phyloP scores from a whole-genome alignment of 2,797 vertebrate species.

The Gadopsis marmoratus region DNA sequence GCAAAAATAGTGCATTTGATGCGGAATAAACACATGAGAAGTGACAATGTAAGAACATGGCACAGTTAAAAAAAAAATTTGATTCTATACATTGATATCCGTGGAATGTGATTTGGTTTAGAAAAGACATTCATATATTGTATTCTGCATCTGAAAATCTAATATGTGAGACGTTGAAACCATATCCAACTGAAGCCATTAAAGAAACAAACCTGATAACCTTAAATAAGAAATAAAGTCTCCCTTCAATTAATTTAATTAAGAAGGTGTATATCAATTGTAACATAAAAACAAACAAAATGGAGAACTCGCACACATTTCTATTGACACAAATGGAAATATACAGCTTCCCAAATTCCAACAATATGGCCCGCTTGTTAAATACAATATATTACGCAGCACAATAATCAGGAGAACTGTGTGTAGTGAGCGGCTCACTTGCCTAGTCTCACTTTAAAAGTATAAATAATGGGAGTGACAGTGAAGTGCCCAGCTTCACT shows the following conservation, averaged over 20 bases:
- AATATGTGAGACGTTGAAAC: neutral
- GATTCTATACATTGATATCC: neutral
- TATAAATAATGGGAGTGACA: neutral
- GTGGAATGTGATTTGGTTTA: neutral
- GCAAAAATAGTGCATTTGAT: neutral
- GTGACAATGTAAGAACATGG: neutral
- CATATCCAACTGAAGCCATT: neutral
- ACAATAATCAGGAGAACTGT: neutral
- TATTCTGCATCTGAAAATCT: constrained; percentile 20
- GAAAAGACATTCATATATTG: neutral
- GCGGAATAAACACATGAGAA: neutral
- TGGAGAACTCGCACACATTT: neutral
- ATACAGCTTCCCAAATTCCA: neutral
- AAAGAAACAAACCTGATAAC: neutral
- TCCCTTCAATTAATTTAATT: neutral
- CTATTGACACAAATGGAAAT: neutral
- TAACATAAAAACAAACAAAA: neutral
- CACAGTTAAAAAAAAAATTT: neutral
- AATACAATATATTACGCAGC: neutral
- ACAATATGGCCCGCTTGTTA: neutral
- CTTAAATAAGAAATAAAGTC: constrained; percentile 1
- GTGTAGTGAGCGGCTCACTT: neutral
- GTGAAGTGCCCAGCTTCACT: neutral
- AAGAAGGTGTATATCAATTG: neutral
- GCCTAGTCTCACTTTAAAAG: neutral